Evolutionary conservation across 2,113 vertebrate genomes (phyloP).

Genomic region (Poecilia latipinna): DNA sequence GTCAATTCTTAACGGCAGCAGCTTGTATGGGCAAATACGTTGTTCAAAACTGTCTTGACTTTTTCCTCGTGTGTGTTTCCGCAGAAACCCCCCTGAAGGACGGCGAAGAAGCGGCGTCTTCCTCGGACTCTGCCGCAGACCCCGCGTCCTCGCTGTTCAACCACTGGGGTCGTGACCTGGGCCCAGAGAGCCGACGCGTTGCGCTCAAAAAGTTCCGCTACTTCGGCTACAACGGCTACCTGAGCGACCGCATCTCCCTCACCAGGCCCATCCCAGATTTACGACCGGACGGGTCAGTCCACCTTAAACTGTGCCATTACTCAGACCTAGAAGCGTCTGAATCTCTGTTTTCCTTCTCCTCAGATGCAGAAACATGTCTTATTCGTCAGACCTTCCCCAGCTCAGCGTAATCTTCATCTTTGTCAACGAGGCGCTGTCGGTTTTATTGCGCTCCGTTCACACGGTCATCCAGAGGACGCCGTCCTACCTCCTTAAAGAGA

Average conservation of each 20-base stretch:
- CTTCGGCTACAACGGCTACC: conserved; percentile 96
- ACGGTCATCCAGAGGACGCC: conserved; percentile 91
- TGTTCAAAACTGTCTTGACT: not conserved
- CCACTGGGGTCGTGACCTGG: conserved; percentile 94
- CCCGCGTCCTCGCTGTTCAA: conserved; percentile 86
- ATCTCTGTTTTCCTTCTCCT: not conserved
- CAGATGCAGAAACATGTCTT: conserved; percentile 93
- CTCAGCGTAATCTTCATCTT: conserved; percentile 97
- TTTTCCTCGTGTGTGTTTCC: not conserved
- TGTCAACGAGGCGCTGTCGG: conserved; percentile 93
- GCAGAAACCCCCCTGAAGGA: conserved; percentile 87
- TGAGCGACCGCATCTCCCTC: conserved; percentile 93
- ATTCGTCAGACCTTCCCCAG: conserved; percentile 89
- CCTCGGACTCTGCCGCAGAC: conserved; percentile 83
- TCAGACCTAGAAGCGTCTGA: not conserved
- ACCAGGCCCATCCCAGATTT: conserved; percentile 88
- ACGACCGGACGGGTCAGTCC: conserved; percentile 88
- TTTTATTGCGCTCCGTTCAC: conserved; percentile 92
- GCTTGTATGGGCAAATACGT: not conserved
- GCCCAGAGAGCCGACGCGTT: conserved; percentile 84
- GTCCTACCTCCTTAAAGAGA: conserved; percentile 91
- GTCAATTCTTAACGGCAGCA: not conserved
- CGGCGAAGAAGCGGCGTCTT: conserved; percentile 77
- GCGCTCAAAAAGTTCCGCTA: conserved; percentile 95
- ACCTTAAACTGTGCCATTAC: not conserved